Base-by-base conservation (phyloP, 2,113 vertebrate genomes). In the Sturnus vulgaris region DNA sequence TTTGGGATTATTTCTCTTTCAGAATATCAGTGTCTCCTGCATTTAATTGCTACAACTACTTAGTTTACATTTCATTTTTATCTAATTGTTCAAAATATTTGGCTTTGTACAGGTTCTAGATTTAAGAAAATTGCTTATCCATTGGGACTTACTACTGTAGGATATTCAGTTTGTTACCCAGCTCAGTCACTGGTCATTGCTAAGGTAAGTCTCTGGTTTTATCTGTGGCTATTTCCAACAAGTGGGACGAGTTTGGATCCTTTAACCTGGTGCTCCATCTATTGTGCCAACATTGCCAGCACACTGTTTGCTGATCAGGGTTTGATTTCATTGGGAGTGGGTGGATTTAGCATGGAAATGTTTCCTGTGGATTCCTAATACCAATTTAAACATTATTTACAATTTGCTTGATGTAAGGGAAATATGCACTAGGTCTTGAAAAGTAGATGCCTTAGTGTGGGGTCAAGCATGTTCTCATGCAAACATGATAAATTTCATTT, bases 111-210 rank as follows among this genome's bases (percentile, higher is more conserved):
- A 99, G 99, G 97, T 87, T 98, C 99, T 75, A 98, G 96, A 46
- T 96, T 98, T 90, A 99, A 98, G 98, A 98, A 98, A 96, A 88
- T 99, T 46, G 95, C 80, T 31, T 97, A 99, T 95, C 98, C 99
- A 0, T 11, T 99, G 96, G 98, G 98, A 59, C 93, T 99, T 91
- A 97, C 98, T 75, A 37, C 98, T 82, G 96, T 98, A 68, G 98
- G 98, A 72, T 95, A 98, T n/a, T 97, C 98, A 23, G 94, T 99
- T 81, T 99, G 99, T 94, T 99, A 99, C 92, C 99, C 99, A 17
- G 98, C 97, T 70, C 98, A 99, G 70, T 97, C 99, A 12, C 97
- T 99, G 95, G 91, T 98, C 64, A 60, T 98, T 88, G 95, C 98
- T 39, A 99, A 99, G 98, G 99, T 99, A 97, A 97, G 97, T 84